Base-by-base conservation (phyloP, 2,888 invertebrate genomes). In the Stenchaetothrips biformis region DNA sequence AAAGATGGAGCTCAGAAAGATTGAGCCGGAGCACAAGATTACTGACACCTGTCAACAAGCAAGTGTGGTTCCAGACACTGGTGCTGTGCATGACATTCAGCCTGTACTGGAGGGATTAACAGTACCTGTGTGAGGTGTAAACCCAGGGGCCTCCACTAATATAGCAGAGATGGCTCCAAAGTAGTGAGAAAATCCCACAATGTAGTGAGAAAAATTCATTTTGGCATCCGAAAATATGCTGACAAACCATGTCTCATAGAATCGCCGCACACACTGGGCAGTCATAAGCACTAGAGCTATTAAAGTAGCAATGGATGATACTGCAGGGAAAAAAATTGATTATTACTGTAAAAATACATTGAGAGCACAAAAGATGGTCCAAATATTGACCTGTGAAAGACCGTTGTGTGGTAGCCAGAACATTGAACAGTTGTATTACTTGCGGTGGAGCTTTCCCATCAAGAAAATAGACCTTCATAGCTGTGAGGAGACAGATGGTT, bases 141-240 rank as follows among this genome's bases (percentile, higher is more conserved):
- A 94, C 82, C 92, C 89, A 18, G 92, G 90, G 0, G 93, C 92
- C 85, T 95, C 93, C 48, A 91, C 90, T 59, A 94, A 85, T 67
- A 93, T 88, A 7, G 92, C 91, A 0, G 92, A 84, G 62, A 92
- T 86, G 25, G 91, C 89, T 6, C 92, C 93, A 83, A 92, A 90
- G 85, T 97, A 97, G 87, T 96, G 95, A 3, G 90, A 84, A 83
- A 91, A 90, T 0, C 96, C 97, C 8, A 93, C 88, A 0, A 92
- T 80, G 85, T 97, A 97, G 86, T 95, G 94, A 0, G 89, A 87
- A 0, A 96, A 82, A 86, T 95, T 95, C 85, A 97, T 96, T 86
- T 90, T 92, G 80, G 92, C 91, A 79, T 92, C 89, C 0, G 95
- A 94, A 86, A 94, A 97, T 47, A 97, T 91, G 86, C 93, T 95